Evolutionary conservation across 2,888 invertebrate species (phyloP).

Genomic region (Amphipyra berbera): DNA sequence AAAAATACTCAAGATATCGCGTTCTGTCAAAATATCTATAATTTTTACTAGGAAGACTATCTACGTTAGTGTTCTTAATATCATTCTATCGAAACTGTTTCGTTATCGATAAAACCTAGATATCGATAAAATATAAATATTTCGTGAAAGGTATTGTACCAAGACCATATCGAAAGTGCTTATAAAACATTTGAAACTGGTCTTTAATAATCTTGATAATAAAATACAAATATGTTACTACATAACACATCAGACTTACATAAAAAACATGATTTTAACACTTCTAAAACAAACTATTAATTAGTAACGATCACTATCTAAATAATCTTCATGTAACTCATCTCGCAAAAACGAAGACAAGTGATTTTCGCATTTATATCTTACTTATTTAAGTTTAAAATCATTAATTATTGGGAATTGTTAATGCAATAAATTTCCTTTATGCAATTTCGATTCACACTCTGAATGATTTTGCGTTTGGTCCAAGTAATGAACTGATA

Average conservation of each 20-base stretch:
- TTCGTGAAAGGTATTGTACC: background rate
- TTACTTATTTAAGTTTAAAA: constrained; percentile 7
- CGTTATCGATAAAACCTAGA: no score
- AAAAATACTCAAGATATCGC: no score
- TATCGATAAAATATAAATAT: no score
- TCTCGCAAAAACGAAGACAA: no score
- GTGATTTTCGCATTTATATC: constrained; percentile 18
- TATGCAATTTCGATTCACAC: constrained; percentile 48
- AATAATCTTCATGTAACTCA: constrained; percentile 7
- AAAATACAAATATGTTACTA: constrained; percentile 8
- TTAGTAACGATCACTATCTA: constrained; percentile 14
- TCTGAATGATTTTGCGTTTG: constrained; percentile 48
- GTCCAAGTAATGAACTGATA: constrained; percentile 24
- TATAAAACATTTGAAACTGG: constrained; percentile 5
- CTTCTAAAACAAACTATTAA: constrained; percentile 10
- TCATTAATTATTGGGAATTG: constrained; percentile 24
- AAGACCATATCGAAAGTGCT: background rate
- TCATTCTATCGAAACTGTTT: no score
- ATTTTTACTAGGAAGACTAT: no score
- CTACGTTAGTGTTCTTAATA: no score
- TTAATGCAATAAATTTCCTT: constrained; percentile 41
- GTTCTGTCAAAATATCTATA: no score
- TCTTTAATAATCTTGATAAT: constrained; percentile 7
- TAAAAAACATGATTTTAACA: constrained; percentile 20
- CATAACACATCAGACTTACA: constrained; percentile 2